A percentile compares a stretch with the other conserved stretches of the same genome.
Conservation (phyloP, 2,888 invertebrate genomes). For the Lagria hirta region DNA sequence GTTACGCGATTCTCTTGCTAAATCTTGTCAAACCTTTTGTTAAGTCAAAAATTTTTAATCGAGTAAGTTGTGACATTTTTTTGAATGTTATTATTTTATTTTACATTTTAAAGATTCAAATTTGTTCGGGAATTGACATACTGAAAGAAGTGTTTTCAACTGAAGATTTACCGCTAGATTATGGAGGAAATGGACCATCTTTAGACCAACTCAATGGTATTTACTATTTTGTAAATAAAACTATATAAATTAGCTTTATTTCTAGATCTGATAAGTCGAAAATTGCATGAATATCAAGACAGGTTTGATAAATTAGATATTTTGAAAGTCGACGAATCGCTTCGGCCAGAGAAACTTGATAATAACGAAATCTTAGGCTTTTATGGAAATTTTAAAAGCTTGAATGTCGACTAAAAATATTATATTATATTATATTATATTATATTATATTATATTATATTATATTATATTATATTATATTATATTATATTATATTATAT, state of each 20-base stretch:
- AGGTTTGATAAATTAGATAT: not conserved
- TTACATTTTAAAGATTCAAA: not conserved
- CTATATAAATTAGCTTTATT: too few relatives aligned
- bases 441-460: too few relatives aligned
- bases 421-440: too few relatives aligned
- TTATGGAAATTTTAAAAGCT: not conserved
- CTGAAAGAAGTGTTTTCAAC: not conserved
- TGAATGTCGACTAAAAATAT: not conserved
- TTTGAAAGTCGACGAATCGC: not conserved
- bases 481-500: too few relatives aligned
- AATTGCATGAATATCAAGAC: not conserved
- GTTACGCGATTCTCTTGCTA: not conserved
- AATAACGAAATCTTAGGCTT: not conserved
- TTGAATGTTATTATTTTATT: not conserved
- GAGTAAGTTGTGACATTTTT: not conserved
- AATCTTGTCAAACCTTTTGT: not conserved
- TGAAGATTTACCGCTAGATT: not conserved
- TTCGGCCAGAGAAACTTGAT: not conserved
- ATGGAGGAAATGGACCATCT: slow-evolving; percentile 1
- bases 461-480: too few relatives aligned
- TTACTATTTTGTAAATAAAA: too few relatives aligned
- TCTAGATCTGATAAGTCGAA: not conserved
- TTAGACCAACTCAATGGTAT: not conserved
- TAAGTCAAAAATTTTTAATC: not conserved
- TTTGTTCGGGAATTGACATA: not conserved